Conservation (phyloP, 2,797 vertebrate genomes). For the Halcyon leucocephala region DNA sequence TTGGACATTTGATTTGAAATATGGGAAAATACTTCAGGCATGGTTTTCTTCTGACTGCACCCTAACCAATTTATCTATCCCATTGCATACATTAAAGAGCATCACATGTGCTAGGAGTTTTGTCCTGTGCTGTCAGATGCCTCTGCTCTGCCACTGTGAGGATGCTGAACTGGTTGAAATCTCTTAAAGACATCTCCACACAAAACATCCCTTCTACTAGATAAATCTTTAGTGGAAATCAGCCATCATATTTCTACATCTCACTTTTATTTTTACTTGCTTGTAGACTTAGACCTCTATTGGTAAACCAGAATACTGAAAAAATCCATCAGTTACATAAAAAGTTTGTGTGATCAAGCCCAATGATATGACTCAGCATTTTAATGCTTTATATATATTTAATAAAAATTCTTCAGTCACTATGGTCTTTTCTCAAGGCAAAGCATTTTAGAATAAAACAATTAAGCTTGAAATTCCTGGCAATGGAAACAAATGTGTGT, state of each 20-base stretch:
- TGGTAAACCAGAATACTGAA: background rate
- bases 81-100: background rate
- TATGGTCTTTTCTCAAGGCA: background rate
- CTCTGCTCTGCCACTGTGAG: background rate
- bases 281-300: accelerated
- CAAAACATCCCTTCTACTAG: background rate
- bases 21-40: background rate
- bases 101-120: background rate
- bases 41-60: background rate
- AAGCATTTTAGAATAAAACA: background rate
- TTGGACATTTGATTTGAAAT: background rate
- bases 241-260: background rate
- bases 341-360: background rate
- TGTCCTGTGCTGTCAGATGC: background rate
- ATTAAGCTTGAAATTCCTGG: slow-evolving; percentile 2
- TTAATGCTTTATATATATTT: background rate
- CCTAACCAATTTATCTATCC: background rate
- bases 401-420: background rate
- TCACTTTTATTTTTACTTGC: background rate
- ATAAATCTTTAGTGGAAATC: background rate
- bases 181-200: accelerated
- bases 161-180: background rate
- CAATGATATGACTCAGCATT: background rate
- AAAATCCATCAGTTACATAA: background rate
- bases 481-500: background rate